These are phyloP conservation scores for Strix occidentalis DNA, from an alignment of 2,797 vertebrate genomes.

Conservation along the genomic window DNA sequence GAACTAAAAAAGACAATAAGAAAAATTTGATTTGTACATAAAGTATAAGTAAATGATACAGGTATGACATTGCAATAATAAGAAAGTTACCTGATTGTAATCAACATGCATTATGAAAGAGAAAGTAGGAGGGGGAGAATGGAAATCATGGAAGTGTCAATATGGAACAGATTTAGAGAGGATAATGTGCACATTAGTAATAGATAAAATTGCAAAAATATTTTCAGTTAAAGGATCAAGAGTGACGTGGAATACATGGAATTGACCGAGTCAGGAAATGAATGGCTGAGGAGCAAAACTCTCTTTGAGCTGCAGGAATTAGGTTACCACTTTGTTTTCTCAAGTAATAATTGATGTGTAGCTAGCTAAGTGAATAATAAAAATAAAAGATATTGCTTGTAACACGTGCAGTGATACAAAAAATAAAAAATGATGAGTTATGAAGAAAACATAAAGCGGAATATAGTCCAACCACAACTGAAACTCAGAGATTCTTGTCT, in stretches of 20 bases:
- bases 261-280: neutral
- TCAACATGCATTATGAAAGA: neutral
- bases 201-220: neutral
- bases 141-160: neutral
- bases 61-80: neutral
- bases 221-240: neutral
- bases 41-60: neutral
- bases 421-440: neutral
- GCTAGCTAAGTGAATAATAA: neutral
- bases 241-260: neutral
- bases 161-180: neutral
- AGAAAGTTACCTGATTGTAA: neutral
- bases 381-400: neutral
- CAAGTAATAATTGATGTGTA: neutral
- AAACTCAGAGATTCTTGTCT: neutral
- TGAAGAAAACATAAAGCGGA: neutral
- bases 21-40: neutral
- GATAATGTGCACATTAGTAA: neutral
- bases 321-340: neutral
- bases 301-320: neutral
- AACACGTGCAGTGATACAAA: neutral
- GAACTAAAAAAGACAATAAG: neutral
- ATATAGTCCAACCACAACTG: neutral
- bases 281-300: neutral
- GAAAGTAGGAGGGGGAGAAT: neutral